phyloP scores from a whole-genome alignment of 2,797 vertebrate species.

The Caiman crocodilus region DNA sequence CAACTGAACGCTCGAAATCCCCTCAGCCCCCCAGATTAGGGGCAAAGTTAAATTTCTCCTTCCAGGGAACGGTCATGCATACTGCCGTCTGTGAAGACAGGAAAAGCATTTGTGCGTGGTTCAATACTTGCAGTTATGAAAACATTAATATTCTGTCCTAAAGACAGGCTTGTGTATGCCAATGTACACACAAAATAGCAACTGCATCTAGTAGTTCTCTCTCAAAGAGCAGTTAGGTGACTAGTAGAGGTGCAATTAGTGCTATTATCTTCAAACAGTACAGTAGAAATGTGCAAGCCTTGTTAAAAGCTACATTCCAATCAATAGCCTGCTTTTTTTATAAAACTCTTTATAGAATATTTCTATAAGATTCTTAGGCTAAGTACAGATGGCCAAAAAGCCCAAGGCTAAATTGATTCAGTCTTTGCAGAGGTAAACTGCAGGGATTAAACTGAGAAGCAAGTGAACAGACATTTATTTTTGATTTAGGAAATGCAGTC shows the following conservation, averaged over 20 bases:
- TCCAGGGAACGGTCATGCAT: neutral
- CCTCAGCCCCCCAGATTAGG: neutral
- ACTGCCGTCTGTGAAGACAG: neutral
- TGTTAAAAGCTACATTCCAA: neutral
- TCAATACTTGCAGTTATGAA: neutral
- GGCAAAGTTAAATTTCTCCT: neutral
- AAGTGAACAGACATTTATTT: too few species aligned
- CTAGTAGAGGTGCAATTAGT: accelerated
- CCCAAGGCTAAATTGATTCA: too few species aligned
- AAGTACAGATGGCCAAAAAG: neutral
- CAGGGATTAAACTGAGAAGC: too few species aligned
- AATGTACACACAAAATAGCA: accelerated
- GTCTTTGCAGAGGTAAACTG: too few species aligned
- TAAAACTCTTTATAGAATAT: accelerated
- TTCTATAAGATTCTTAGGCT: neutral
- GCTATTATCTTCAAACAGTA: neutral
- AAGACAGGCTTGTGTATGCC: neutral
- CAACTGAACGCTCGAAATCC: neutral
- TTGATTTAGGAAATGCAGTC: too few species aligned
- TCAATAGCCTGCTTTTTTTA: neutral
- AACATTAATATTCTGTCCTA: neutral
- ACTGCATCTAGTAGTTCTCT: accelerated
- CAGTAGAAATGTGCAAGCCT: too few species aligned
- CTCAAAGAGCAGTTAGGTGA: neutral
- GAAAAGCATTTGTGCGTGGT: neutral